phyloP scores from a whole-genome alignment of 2,888 invertebrate genomes.

The Mimas tiliae region DNA sequence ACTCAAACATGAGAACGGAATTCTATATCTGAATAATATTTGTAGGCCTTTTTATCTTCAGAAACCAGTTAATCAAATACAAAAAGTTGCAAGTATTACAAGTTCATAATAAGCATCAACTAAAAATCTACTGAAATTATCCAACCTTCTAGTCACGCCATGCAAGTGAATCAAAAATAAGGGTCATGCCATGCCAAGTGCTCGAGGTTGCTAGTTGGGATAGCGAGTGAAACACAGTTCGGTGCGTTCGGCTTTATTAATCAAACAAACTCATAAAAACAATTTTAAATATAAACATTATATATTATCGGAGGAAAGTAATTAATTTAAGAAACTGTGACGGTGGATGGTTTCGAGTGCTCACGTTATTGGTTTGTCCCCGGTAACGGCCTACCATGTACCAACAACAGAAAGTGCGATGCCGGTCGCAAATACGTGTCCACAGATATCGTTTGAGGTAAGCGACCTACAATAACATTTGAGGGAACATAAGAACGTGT shows the following conservation, averaged over 20 bases:
- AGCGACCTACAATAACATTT: slow-evolving; percentile 53
- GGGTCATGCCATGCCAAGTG: slow-evolving; percentile 79
- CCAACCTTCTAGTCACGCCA: slow-evolving; percentile 53
- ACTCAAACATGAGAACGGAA: not conserved
- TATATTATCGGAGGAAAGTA: slow-evolving; percentile 67
- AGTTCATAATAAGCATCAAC: slow-evolving; percentile 52
- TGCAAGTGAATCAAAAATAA: slow-evolving; percentile 68
- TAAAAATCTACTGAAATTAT: slow-evolving; percentile 39
- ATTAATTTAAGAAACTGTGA: slow-evolving; percentile 61
- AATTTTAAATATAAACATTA: slow-evolving; percentile 50
- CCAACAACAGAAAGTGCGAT: slow-evolving; percentile 47
- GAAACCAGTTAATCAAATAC: slow-evolving; percentile 1
- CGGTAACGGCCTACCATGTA: slow-evolving; percentile 20
- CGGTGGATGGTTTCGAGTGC: slow-evolving; percentile 68
- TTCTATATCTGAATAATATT: not conserved
- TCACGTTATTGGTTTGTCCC: slow-evolving; percentile 47
- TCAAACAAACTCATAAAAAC: slow-evolving; percentile 62
- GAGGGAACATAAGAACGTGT: slow-evolving; percentile 59
- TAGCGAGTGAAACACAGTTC: slow-evolving; percentile 83
- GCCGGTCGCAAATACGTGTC: slow-evolving; percentile 60
- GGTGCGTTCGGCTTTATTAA: slow-evolving; percentile 80
- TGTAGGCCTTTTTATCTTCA: not conserved
- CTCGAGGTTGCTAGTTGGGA: slow-evolving; percentile 69
- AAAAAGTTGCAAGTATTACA: slow-evolving; percentile 28
- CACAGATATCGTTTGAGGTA: slow-evolving; percentile 55